Base-by-base conservation (phyloP, 2,797 vertebrate genomes). In the Parambassis ranga region DNA sequence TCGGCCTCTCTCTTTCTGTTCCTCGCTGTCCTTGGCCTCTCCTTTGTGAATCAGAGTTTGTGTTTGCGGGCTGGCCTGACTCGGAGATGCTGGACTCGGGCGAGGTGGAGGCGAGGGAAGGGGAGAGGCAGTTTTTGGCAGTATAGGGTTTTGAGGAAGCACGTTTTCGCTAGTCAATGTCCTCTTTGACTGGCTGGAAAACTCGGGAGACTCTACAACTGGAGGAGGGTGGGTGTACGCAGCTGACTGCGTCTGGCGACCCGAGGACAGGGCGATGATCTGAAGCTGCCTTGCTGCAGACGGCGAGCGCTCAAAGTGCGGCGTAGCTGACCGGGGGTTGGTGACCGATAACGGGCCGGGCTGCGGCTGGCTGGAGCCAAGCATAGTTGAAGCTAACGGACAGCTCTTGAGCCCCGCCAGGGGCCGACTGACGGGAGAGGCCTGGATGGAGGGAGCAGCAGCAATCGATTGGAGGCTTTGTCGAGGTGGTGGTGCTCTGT, bases 241-340 rank as follows among this genome's bases (percentile, higher is more conserved):
- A 48, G 93, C 92, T 0, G 92, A 84, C 22, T 92, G 94, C 1
- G 94, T 90, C 28, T 96, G 94, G 60, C 94, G 94, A 6, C 88
- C 93, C 2, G 96, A 95, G 4, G 96, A 97, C 37, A 96, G 93
- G 5, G 96, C 96, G 0, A 97, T 92, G 79, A 91, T 97, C 82
- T 81, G 92, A 79, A 65, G 95, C 90, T 89, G 95, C 64, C 90
- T 73, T 0, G 96, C 94, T 0, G 91, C 92, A 5, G 92, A 89
- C 0, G 90, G 88, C 6, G 89, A 84, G n/a, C 93, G 92, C 7
- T 94, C 93, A 3, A 89, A 87, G 9, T 50, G 78, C 9, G 94
- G 20, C 83, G 90, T 4, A 78, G 90, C 56, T 70, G 92, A 23
- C 90, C 64, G 1, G 72, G 75, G 2, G 78, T 16, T 90, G 87